These are phyloP conservation scores for Rafetus swinhoei DNA, from an alignment of 2,113 vertebrate species.

Conservation along the genomic window DNA sequence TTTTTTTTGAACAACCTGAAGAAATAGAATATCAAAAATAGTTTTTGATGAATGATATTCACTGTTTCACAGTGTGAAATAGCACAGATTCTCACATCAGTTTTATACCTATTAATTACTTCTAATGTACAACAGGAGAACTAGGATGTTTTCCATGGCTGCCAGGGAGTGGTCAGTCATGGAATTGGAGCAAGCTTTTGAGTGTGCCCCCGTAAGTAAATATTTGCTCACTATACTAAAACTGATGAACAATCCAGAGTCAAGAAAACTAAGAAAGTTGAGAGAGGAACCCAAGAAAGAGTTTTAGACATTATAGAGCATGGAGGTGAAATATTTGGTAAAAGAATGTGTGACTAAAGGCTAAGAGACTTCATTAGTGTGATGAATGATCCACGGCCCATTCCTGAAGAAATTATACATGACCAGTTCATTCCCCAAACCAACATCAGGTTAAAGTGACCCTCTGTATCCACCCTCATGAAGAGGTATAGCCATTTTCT, in stretches of 20 bases:
- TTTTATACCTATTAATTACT: background rate
- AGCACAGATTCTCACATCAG: background rate
- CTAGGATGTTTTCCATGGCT: too few relatives aligned
- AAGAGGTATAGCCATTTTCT: fast-evolving
- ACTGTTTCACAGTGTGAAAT: background rate
- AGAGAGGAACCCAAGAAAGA: background rate
- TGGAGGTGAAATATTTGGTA: background rate
- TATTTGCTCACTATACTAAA: background rate
- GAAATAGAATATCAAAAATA: background rate
- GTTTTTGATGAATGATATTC: background rate
- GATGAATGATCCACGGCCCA: background rate
- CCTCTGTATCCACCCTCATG: background rate
- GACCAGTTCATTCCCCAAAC: background rate
- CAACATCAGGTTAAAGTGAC: background rate
- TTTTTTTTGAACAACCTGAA: background rate
- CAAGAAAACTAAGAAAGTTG: background rate
- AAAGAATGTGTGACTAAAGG: background rate
- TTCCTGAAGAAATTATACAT: background rate
- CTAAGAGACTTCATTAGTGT: background rate
- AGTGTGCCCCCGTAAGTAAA: background rate
- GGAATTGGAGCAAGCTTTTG: background rate
- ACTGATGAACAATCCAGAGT: background rate
- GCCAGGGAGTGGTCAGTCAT: background rate
- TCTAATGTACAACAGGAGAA: background rate
- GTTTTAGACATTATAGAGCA: background rate